Evolutionary conservation across 2,113 vertebrate species (phyloP), one percentile per base, ranked within the genome.

Genomic region (Chaetops frenatus): DNA sequence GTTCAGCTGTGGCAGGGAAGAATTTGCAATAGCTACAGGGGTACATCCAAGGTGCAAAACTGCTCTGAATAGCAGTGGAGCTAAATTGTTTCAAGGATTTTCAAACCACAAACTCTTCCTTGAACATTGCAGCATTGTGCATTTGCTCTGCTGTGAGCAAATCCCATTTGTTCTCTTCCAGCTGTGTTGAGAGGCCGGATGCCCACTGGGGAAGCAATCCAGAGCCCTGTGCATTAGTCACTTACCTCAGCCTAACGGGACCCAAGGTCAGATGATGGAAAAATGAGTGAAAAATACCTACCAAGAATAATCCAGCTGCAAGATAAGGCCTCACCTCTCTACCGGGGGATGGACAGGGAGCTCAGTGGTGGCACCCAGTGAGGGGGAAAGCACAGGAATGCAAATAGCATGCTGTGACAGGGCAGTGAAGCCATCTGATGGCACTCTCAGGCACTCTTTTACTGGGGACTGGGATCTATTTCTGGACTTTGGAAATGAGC

Each of bases 401-500:
- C 51, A 27, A 76, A 56, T 29, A 64, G 80, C 45, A 53, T 0
- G 2, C 47, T 69, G 36, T 86, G 84, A 54, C 10, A 13, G 81
- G 48, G 65, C 72, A 71, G 16, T 19, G 61, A 79, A 97, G 36
- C 53, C 29, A 27, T 60, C 54, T 33, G 88, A 86, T 93, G 82
- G 90, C 94, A 94, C 53, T 31, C 24, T 51, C 19, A 5, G 90
- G 57, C 61, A 31, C 77, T 86, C 50, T 88, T 33, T 60, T 85
- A 47, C n/a, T 81, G 72, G 20, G 72, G 71, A 60, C 1, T 4
- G 57, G 33, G 25, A 81, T 90, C 82, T 96, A 79, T 93, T 95
- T 88, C 86, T 92, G 72, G 48, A 11, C 53, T 86, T 83, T 95
- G 94, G 88, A 96, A 88, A 47, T 28, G 65, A 94, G 85, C 94